Base-by-base conservation (phyloP, 2,797 vertebrate genomes). In the Oophaga sylvatica region DNA sequence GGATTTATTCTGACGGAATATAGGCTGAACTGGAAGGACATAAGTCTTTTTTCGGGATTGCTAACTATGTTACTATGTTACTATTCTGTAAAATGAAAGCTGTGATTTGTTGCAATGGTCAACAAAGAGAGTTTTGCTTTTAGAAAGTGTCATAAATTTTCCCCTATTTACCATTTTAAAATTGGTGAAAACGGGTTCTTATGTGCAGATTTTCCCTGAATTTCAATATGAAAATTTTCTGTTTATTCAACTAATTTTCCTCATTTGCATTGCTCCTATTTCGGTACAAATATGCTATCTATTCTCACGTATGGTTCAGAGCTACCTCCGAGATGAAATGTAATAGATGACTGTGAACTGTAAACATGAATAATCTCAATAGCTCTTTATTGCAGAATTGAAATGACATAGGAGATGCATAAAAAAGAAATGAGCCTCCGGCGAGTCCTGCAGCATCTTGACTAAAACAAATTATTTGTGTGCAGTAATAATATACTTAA, bases 341-440 rank as follows among this genome's bases (percentile, higher is more conserved):
- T 84, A 62, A 84, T 15, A 4, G 17, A 57, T 31, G 56, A 31
- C 31, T 87, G 35, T 76, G 80, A 86, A 81, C 45, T 81, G 70
- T 60, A 76, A 89, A 79, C 70, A 80, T 84, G 17, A 87, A 68
- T 90, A 85, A 79, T 68, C 80, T 68, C 87, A 76, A 62, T 48
- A 16, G 22, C 4, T 81, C 48, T 68, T 3, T 71, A 70, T 77
- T 31, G 45, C 78, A 57, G 16, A 19, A 19, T 53, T 89, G 17
- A 45, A 48, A 60, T 57, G 26, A 20, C 59, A 90, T 84, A 75
- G 12, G 85, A 78, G 56, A 88, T 53, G 12, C 57, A 87, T 53
- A 60, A 70, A 86, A 80, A 35, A 59, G 56, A 35, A 86, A 86
- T 73, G 78, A 86, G 63, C 56, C 76, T 79, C 85, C 22, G n/a